Percentiles rank a stretch among this genome's conserved stretches.
Conservation (phyloP, 1,140 invertebrate genomes). For the Mactra quadrangularis region DNA sequence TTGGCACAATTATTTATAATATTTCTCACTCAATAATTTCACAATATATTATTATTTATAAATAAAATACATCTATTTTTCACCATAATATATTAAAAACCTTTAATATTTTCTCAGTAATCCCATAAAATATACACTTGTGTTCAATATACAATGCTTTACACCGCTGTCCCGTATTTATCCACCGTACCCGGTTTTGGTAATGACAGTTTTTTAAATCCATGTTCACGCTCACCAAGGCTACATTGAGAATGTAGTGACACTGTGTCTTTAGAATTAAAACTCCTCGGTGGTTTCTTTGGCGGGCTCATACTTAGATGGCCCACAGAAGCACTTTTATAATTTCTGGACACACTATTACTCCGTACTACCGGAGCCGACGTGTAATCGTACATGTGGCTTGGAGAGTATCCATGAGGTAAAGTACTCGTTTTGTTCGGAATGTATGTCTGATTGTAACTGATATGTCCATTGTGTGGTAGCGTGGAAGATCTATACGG, state of each 20-base stretch:
- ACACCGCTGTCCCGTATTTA: slow-evolving; percentile 60
- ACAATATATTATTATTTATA: too few species aligned
- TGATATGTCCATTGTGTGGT: slow-evolving; percentile 49
- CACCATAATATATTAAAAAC: too few species aligned
- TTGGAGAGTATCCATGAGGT: slow-evolving; percentile 47
- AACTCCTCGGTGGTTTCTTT: slow-evolving; percentile 56
- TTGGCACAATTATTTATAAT: too few species aligned
- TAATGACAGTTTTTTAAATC: slow-evolving; percentile 56
- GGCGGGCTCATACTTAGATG: slow-evolving; percentile 49
- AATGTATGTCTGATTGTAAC: slow-evolving; percentile 23
- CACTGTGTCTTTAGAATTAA: slow-evolving; percentile 51
- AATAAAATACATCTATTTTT: too few species aligned
- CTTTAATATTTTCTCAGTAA: too few species aligned
- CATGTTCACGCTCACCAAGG: slow-evolving; percentile 49
- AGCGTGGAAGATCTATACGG: slow-evolving; percentile 22
- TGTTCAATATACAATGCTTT: too few species aligned
- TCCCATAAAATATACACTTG: too few species aligned
- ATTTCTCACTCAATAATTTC: too few species aligned
- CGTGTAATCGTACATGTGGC: slow-evolving; percentile 20
- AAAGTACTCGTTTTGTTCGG: slow-evolving; percentile 44
- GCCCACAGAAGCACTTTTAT: slow-evolving; percentile 57
- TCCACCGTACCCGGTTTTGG: slow-evolving; percentile 61
- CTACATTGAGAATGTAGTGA: slow-evolving; percentile 58
- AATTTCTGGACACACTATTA: slow-evolving; percentile 33
- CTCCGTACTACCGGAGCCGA: slow-evolving; percentile 39